These are phyloP conservation scores for Danionella cerebrum DNA, from an alignment of 2,113 vertebrate species.

Conservation along the genomic window DNA sequence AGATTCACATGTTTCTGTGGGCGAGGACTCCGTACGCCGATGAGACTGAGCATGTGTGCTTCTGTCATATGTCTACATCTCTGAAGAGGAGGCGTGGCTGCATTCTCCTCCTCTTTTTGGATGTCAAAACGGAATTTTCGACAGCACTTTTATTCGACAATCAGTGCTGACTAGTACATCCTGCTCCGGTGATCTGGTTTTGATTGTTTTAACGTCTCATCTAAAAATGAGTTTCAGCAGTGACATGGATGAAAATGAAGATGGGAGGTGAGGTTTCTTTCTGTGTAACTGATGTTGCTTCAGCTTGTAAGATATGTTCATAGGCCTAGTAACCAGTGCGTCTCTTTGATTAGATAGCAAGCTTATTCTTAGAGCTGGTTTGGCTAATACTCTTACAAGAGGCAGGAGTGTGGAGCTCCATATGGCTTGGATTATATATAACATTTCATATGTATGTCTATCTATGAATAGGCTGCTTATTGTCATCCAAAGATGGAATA, in stretches of 20 bases:
- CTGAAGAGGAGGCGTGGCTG: slow-evolving; percentile 64
- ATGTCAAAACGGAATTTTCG: slow-evolving; percentile 6
- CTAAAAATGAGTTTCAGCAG: slow-evolving; percentile 53
- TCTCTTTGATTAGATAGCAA: slow-evolving; percentile 26
- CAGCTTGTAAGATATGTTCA: not conserved
- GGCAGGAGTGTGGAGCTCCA: slow-evolving; percentile 56
- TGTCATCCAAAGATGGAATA: not conserved
- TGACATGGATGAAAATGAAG: slow-evolving; percentile 61
- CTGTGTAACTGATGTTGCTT: not conserved
- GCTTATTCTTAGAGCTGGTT: slow-evolving; percentile 46
- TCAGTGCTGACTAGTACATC: not conserved
- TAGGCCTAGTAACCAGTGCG: not conserved
- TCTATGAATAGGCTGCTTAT: not conserved
- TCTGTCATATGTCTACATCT: slow-evolving; percentile 58
- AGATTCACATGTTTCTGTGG: slow-evolving; percentile 15
- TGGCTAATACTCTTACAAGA: slow-evolving; percentile 53
- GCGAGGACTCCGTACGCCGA: slow-evolving; percentile 14
- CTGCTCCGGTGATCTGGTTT: not conserved
- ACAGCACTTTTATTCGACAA: slow-evolving; percentile 24
- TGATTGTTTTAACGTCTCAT: not conserved
- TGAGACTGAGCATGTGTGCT: slow-evolving; percentile 35
- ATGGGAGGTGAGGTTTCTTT: slow-evolving; percentile 59
- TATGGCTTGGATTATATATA: slow-evolving; percentile 59
- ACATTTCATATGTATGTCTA: slow-evolving; percentile 38
- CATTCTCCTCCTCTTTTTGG: slow-evolving; percentile 16